Evolutionary conservation across 2,888 invertebrate genomes (phyloP).

Genomic region (Trachelus iudaicus): DNA sequence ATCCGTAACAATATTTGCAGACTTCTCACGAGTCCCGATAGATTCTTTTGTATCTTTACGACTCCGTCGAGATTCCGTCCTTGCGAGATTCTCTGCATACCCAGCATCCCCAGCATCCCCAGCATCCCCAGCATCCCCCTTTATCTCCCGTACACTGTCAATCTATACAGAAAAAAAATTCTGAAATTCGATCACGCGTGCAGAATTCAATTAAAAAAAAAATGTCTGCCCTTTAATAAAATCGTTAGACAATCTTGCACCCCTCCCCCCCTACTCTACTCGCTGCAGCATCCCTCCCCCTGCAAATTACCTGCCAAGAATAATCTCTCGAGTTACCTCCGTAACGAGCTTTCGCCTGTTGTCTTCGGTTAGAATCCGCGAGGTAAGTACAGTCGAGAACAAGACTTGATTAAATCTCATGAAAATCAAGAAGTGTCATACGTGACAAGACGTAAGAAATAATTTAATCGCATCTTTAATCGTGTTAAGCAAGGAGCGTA

Average conservation of each 20-base stretch:
- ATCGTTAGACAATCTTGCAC: too few relatives aligned
- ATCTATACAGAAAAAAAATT: background rate
- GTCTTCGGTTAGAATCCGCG: background rate
- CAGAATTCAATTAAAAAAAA: background rate
- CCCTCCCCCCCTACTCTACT: too few relatives aligned
- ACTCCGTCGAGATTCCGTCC: too few relatives aligned
- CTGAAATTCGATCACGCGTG: background rate
- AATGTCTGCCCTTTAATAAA: background rate
- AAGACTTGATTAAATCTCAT: background rate
- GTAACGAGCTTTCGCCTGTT: background rate
- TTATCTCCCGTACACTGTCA: background rate
- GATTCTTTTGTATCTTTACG: too few relatives aligned
- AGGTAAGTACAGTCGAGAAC: background rate
- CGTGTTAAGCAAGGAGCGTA: background rate
- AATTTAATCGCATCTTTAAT: background rate
- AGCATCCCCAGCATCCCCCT: background rate
- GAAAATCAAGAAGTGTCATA: background rate
- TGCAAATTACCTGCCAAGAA: background rate
- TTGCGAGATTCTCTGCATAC: too few relatives aligned
- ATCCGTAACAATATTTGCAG: too few relatives aligned
- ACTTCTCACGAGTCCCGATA: too few relatives aligned
- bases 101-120: too few relatives aligned
- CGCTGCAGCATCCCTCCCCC: background rate
- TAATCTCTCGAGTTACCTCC: background rate
- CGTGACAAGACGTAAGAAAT: background rate